Evolutionary conservation across 92 coral and sea anemone species (phyloP).

Genomic region (Scolanthus callimorphus): DNA sequence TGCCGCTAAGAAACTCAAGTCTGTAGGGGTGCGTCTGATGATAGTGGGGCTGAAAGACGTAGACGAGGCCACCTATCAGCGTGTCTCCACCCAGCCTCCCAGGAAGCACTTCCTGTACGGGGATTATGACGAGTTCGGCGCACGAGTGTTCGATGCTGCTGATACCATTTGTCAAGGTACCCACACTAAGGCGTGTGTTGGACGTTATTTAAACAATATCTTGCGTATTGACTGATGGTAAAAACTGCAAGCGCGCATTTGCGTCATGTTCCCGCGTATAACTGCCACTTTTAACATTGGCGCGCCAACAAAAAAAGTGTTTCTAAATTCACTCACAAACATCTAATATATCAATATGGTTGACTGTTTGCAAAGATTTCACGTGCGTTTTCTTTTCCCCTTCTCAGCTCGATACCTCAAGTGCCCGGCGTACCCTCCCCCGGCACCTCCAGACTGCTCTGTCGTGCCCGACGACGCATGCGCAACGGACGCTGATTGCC

Average conservation of each 20-base stretch:
- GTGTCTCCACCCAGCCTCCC: constrained; percentile 60
- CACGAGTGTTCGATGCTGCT: constrained; percentile 18
- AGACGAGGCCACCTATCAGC: constrained; percentile 27
- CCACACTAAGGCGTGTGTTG: too few relatives aligned
- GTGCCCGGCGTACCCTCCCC: constrained; percentile 31
- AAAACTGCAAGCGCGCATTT: too few relatives aligned
- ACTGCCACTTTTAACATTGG: too few relatives aligned
- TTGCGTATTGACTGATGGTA: too few relatives aligned
- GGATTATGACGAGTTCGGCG: constrained; percentile 13
- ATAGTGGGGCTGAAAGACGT: constrained; percentile 39
- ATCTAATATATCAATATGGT: too few relatives aligned
- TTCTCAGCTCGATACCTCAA: constrained; percentile 47
- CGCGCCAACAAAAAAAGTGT: too few relatives aligned
- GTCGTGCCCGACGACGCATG: constrained; percentile 9
- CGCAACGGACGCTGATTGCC: constrained; percentile 34
- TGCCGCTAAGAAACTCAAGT: constrained; percentile 57
- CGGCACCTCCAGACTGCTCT: constrained; percentile 24
- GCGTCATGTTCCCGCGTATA: too few relatives aligned
- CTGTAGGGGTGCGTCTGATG: constrained; percentile 71
- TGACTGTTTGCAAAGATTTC: too few relatives aligned
- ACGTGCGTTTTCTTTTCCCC: too few relatives aligned
- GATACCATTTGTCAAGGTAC: constrained; percentile 38
- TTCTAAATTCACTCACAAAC: too few relatives aligned
- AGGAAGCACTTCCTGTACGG: constrained; percentile 31
- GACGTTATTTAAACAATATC: too few relatives aligned